These are phyloP conservation scores for Schizopygopsis malacanthus DNA, from an alignment of 2,797 vertebrate species.

Conservation along the genomic window DNA sequence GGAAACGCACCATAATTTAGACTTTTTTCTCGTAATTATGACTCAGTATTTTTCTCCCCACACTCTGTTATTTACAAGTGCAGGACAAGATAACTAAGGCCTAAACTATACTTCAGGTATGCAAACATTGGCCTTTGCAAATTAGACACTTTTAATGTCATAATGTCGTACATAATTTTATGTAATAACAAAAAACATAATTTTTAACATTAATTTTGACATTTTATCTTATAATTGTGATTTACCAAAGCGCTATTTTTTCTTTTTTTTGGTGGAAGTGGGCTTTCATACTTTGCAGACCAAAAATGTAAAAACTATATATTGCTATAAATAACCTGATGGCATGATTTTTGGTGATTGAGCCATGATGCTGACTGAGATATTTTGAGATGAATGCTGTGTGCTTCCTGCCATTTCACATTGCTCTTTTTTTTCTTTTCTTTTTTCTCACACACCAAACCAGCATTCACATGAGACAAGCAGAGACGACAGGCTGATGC, in stretches of 20 bases:
- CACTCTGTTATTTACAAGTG: slow-evolving; percentile 88
- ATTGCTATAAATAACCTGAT: neutral
- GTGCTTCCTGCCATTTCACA: slow-evolving; percentile 32
- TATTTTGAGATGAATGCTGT: neutral
- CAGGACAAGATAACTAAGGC: slow-evolving; percentile 76
- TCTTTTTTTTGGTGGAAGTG: neutral
- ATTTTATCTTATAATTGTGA: too few relatives aligned
- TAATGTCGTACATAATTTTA: neutral
- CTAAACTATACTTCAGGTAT: neutral
- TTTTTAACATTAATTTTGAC: too few relatives aligned
- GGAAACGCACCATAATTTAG: too few relatives aligned
- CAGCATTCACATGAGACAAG: slow-evolving; percentile 66
- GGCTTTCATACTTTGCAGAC: neutral
- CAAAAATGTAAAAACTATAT: neutral
- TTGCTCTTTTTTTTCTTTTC: neutral
- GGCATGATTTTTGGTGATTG: neutral
- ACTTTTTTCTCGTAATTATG: too few relatives aligned
- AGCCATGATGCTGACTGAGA: neutral
- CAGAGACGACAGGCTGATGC: slow-evolving; percentile 59
- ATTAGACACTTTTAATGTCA: neutral
- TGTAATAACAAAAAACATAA: too few relatives aligned
- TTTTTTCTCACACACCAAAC: slow-evolving; percentile 52
- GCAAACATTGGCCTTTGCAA: neutral
- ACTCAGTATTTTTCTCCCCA: slow-evolving; percentile 9
- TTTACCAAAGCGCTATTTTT: neutral